Conservation (phyloP, 2,797 vertebrate species). For the Rhinoraja longicauda region DNA sequence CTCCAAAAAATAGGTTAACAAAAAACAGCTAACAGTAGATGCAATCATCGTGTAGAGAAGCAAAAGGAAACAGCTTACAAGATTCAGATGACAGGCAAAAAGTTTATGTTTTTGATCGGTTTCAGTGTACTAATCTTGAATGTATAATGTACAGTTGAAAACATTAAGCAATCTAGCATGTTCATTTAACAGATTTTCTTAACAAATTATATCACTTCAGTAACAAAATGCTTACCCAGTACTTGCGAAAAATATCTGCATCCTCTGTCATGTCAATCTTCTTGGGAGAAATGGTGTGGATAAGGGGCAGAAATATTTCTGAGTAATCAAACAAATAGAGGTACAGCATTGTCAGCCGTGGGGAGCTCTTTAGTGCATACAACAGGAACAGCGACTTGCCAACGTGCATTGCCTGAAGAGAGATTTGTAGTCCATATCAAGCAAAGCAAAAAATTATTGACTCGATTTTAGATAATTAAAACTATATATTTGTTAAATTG, state of each 20-base stretch:
- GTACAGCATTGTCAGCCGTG: constrained; percentile 67
- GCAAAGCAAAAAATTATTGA: neutral
- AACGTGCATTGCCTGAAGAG: constrained; percentile 72
- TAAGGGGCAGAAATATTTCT: constrained; percentile 85
- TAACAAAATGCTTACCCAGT: constrained; percentile 53
- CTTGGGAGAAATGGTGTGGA: constrained; percentile 80
- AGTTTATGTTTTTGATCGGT: neutral
- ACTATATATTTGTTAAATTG: neutral
- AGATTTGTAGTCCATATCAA: neutral
- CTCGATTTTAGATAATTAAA: constrained; percentile 36
- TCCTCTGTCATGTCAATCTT: constrained; percentile 48
- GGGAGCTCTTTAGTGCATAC: constrained; percentile 83
- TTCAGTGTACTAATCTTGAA: neutral
- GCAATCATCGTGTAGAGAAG: neutral
- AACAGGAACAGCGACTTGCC: constrained; percentile 86
- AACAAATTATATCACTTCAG: neutral
- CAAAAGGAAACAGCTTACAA: neutral
- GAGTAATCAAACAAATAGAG: constrained; percentile 79
- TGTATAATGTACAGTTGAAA: neutral
- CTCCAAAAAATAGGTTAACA: neutral
- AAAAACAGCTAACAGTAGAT: neutral
- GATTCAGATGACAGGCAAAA: too few species aligned
- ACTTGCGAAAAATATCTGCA: constrained; percentile 57
- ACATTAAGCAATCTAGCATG: neutral
- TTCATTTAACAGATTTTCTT: neutral